Evolutionary conservation across 1,140 invertebrate genomes (phyloP), one percentile per base, ranked within the genome.

Genomic region (Xylocopa sonorina): DNA sequence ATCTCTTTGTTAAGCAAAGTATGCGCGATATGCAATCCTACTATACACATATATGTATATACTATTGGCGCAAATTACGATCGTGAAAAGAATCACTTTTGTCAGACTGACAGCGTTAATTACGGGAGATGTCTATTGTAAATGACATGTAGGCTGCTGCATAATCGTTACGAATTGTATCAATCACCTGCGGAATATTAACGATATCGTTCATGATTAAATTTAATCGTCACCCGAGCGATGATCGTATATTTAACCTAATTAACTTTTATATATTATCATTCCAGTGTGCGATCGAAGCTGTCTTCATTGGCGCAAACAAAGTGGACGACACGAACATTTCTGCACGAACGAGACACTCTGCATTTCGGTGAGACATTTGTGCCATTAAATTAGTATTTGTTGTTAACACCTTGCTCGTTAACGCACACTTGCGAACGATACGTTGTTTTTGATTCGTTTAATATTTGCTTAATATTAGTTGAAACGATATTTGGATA

Each of bases 171-270:
- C 32, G 50, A 84, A 81, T 85, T 81, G 68, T 77, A 81, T 85
- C 83, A 77, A 81, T 85, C 71, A 84, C 82, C 83, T 85, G 82
- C 57, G 43, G 66, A 84, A 85, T 84, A 81, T 84, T 76, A 84
- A 85, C 41, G 21, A 74, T 53, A 62, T 72, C 60, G 41, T n/a
- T 77, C 77, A 48, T 84, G 83, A 80, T 84, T 83, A 83, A 76
- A 84, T 83, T 83, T 55, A 53, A 83, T 80, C 66, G 67, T 21
- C 32, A 41, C 29, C 46, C 64, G 43, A 63, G 71, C 68, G 78
- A 76, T 67, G 43, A 76, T 83, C 50, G 48, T 57, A 21, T 66
- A 83, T 79, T 84, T 84, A 84, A 84, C 82, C 82, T 84, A 84
- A 84, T 82, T 84, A 84, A 84, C 80, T 82, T 50, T 62, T 62